These are phyloP conservation scores for Isaurus tuberculatus DNA, from an alignment of 92 coral and sea anemone genomes.

Conservation along the genomic window DNA sequence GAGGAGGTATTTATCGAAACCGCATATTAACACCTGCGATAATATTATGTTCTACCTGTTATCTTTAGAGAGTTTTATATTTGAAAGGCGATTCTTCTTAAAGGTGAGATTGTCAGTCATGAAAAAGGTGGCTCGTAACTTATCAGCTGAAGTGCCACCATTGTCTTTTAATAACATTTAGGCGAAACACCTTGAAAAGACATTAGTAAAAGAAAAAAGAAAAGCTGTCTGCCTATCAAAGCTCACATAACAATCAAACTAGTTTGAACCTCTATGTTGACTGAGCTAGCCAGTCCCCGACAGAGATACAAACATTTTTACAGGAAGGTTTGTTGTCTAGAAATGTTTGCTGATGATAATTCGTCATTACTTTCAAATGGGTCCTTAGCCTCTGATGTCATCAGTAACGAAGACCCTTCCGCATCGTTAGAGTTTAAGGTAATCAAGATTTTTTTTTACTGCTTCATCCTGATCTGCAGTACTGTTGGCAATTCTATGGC, in stretches of 20 bases:
- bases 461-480: conserved; percentile 72
- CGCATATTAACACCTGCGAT: background rate
- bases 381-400: background rate
- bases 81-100: background rate
- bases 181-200: background rate
- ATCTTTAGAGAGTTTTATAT: background rate
- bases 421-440: conserved; percentile 53
- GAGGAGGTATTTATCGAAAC: background rate
- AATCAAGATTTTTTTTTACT: conserved; percentile 69
- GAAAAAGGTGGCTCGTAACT: background rate
- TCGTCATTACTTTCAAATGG: background rate
- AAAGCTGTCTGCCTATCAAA: background rate
- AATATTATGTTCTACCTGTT: background rate
- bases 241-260: background rate
- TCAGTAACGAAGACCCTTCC: conserved; percentile 23
- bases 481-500: conserved; percentile 90
- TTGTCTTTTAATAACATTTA: too few relatives aligned
- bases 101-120: background rate
- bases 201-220: background rate
- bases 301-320: background rate
- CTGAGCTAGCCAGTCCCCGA: background rate
- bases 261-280: background rate
- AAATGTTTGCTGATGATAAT: conserved; percentile 9
- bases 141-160: background rate
- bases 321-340: background rate